Percentiles rank a stretch among this genome's conserved stretches.
These are phyloP conservation scores for Channa argus DNA, from an alignment of 2,113 vertebrate genomes.

Conservation along the genomic window DNA sequence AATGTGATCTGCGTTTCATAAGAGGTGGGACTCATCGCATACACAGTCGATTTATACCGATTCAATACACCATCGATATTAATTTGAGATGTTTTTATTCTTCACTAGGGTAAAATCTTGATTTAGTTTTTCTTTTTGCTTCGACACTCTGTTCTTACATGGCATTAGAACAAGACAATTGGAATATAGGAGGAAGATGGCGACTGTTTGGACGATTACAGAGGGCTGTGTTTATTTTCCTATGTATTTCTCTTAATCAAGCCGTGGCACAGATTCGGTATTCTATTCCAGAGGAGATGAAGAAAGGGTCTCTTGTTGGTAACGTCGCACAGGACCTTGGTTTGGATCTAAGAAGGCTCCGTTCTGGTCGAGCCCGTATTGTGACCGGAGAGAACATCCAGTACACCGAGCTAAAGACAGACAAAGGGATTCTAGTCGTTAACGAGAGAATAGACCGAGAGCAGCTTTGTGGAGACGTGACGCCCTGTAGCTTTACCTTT, in stretches of 20 bases:
- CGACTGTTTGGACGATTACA: constrained; percentile 9
- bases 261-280: constrained; percentile 67
- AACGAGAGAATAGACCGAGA: constrained; percentile 76
- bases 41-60: neutral
- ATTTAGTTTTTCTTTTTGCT: neutral
- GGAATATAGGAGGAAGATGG: constrained; percentile 20
- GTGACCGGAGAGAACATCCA: constrained; percentile 61
- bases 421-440: constrained; percentile 75
- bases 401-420: constrained; percentile 70
- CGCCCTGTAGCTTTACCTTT: constrained; percentile 74
- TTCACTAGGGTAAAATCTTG: neutral
- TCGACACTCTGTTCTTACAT: constrained; percentile 4
- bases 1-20: constrained; percentile 1
- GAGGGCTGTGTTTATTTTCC: constrained; percentile 18
- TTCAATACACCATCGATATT: neutral
- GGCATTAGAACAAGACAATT: constrained; percentile 16
- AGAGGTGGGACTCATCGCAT: neutral
- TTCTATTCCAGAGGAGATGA: constrained; percentile 72
- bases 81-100: neutral
- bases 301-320: constrained; percentile 66
- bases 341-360: constrained; percentile 66
- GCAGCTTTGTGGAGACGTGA: constrained; percentile 69
- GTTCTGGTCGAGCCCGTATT: constrained; percentile 70
- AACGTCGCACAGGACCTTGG: constrained; percentile 70
- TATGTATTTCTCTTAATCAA: constrained; percentile 20